phyloP scores from a whole-genome alignment of 2,888 invertebrate species.

The Eupithecia subfuscata region DNA sequence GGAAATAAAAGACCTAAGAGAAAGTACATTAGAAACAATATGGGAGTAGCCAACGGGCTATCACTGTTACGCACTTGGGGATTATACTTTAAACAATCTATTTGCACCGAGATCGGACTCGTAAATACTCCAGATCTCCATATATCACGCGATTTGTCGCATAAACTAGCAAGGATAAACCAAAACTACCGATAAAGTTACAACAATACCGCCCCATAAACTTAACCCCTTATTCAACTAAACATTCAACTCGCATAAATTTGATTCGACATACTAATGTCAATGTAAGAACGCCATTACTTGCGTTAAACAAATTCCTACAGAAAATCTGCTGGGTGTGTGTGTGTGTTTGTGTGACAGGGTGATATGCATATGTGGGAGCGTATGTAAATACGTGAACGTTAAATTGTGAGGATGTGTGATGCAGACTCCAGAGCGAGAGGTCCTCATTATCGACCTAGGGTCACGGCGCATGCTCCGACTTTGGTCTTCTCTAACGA shows the following conservation, averaged over 20 bases:
- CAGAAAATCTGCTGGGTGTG: slow-evolving; percentile 49
- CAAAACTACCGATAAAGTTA: slow-evolving; percentile 60
- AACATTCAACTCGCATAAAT: slow-evolving; percentile 82
- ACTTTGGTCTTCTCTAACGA: slow-evolving; percentile 74
- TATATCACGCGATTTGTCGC: slow-evolving; percentile 59
- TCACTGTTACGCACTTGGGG: too few species aligned
- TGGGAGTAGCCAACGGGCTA: neutral
- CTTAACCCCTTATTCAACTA: slow-evolving; percentile 82
- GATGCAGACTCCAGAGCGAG: slow-evolving; percentile 79
- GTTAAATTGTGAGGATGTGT: slow-evolving; percentile 83
- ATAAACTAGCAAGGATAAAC: slow-evolving; percentile 55
- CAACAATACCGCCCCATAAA: slow-evolving; percentile 71
- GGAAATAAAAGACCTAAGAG: neutral
- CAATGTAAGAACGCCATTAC: slow-evolving; percentile 83
- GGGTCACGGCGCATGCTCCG: slow-evolving; percentile 84
- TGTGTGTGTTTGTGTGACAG: slow-evolving; percentile 24
- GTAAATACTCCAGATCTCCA: slow-evolving; percentile 46
- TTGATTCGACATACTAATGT: slow-evolving; percentile 83
- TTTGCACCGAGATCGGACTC: slow-evolving; percentile 22
- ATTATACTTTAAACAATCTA: slow-evolving; percentile 15
- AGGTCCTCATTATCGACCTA: slow-evolving; percentile 85
- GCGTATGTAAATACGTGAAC: slow-evolving; percentile 82
- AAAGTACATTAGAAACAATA: neutral
- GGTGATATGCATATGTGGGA: slow-evolving; percentile 79
- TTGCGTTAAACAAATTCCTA: slow-evolving; percentile 80